Evolutionary conservation across 2,888 invertebrate genomes (phyloP), one percentile per base, ranked within the genome.

Genomic region (Uropetala carovei): DNA sequence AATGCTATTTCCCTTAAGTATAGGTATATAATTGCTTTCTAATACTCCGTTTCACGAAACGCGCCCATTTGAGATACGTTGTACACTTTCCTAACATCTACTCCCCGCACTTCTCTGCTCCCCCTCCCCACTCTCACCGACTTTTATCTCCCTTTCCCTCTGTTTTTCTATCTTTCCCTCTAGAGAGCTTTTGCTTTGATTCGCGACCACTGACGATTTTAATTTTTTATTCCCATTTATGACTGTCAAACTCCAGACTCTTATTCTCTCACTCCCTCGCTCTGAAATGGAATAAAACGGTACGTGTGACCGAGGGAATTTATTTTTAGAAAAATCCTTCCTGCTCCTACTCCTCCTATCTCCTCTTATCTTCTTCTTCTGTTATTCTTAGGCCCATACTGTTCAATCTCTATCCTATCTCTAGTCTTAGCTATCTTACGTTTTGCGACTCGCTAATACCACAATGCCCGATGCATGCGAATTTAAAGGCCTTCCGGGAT

Each of bases 221-320:
- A 57, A 57, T 82, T 82, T 82, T 82, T 82, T n/a, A 83, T 83
- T 83, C 83, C 83, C 83, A 83, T 83, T 83, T 57, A 83, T 83
- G 83, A 57, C 83, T 83, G 83, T 83, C 83, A 83, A 83, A 83
- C 83, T 57, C 30, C 56, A 16, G 56, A n/a, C 56, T 2, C 57
- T 83, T 57, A 56, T 43, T 83, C 56, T 56, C 83, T 57, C 57
- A 56, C 83, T 83, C 83, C 57, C 83, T 43, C 27, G 43, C 82
- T 30, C 82, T 30, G 27, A 3, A 18, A 43, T 43, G 30, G 43
- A 82, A 30, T 82, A 82, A 82, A 82, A 30, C 13, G 30, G 30
- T 82, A 0, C 82, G 27, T 82, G 82, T 82, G 16, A 43, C 82
- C 43, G 43, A 82, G 82, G 82, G 10, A 82, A 82, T 82, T 82